phyloP scores from a whole-genome alignment of 2,888 invertebrate genomes.

The Diadegma fenestrale region DNA sequence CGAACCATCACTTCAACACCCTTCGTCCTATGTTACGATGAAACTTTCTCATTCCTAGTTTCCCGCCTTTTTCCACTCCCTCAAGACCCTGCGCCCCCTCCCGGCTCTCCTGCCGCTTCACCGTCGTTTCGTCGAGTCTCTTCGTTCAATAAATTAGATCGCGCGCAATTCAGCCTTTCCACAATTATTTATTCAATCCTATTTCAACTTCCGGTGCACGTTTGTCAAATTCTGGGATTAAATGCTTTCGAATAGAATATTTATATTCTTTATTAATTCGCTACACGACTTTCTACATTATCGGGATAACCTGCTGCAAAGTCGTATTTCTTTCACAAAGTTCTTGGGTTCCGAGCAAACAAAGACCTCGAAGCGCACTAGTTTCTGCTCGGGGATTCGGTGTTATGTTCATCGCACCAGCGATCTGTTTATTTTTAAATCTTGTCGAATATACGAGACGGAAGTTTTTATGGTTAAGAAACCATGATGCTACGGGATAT shows the following conservation, averaged over 20 bases:
- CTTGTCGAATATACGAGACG: neutral
- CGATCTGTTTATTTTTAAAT: neutral
- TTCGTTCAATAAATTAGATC: slow-evolving; percentile 18
- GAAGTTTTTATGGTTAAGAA: neutral
- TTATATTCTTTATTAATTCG: neutral
- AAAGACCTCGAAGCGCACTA: neutral
- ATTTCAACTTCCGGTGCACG: neutral
- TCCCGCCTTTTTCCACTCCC: slow-evolving; percentile 14
- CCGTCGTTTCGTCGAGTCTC: neutral
- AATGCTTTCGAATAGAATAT: neutral
- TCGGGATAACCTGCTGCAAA: neutral
- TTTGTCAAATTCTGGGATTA: neutral
- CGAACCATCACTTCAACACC: slow-evolving; percentile 49
- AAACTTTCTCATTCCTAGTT: slow-evolving; percentile 21
- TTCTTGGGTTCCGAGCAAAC: neutral
- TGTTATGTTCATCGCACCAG: neutral
- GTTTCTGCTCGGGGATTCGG: neutral
- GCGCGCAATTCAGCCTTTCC: neutral
- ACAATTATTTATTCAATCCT: slow-evolving; percentile 3
- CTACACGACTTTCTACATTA: neutral
- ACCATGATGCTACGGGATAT: neutral
- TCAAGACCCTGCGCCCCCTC: neutral
- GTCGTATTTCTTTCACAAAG: neutral
- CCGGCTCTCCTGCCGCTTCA: neutral
- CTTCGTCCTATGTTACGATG: slow-evolving; percentile 27